Percentiles rank a stretch among this genome's conserved stretches.
phyloP scores from a whole-genome alignment of 2,797 vertebrate genomes.

The Poeciliopsis presidionis region DNA sequence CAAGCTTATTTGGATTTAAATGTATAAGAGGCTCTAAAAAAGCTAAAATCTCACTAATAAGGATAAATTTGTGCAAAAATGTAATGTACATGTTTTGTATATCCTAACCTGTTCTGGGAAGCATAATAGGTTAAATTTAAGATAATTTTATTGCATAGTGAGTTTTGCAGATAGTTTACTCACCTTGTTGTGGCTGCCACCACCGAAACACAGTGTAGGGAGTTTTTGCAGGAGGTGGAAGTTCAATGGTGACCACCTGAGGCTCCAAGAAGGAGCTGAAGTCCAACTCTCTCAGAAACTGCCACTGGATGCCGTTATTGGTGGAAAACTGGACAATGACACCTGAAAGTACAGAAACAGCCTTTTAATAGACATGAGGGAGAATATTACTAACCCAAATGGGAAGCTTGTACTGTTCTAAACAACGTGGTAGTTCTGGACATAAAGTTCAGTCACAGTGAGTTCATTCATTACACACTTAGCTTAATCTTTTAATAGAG shows the following conservation, averaged over 20 bases:
- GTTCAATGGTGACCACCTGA: slow-evolving; percentile 93
- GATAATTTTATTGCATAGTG: not conserved
- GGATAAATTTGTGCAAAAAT: no score
- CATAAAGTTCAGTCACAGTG: not conserved
- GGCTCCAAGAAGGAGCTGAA: slow-evolving; percentile 94
- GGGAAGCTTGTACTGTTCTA: not conserved
- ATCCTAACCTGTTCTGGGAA: no score
- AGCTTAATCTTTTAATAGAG: not conserved
- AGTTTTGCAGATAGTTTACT: slow-evolving; percentile 18
- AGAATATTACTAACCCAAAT: not conserved
- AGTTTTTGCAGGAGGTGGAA: slow-evolving; percentile 92
- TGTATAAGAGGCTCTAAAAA: no score
- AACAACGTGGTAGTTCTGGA: not conserved
- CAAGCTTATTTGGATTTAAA: no score
- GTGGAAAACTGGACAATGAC: slow-evolving; percentile 94
- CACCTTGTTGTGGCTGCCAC: slow-evolving; percentile 98
- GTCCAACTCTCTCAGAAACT: slow-evolving; percentile 92
- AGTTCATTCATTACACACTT: not conserved
- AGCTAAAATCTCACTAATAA: no score
- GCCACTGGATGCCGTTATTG: slow-evolving; percentile 95
- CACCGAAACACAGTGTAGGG: slow-evolving; percentile 93
- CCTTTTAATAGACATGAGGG: not conserved
- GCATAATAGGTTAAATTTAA: not conserved
- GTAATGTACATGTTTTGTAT: no score
- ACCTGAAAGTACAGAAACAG: slow-evolving; percentile 74